Conservation (phyloP, 2,888 invertebrate genomes). For the Drosophila incognita region DNA sequence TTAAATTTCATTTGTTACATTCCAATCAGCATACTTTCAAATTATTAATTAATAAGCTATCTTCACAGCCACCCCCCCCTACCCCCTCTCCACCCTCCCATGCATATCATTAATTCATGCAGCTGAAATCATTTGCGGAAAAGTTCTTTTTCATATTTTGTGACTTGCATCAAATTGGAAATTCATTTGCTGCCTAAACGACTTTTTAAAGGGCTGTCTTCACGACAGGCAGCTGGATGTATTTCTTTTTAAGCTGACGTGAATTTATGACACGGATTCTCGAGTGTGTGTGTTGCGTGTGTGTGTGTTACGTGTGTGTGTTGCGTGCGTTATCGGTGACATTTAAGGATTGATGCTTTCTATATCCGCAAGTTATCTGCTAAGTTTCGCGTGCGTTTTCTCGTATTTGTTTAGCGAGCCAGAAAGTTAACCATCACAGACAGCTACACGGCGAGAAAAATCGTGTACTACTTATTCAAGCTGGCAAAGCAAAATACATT, state of each 20-base stretch:
- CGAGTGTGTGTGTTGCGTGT: not conserved
- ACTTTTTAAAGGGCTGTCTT: constrained; percentile 74
- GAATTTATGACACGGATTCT: constrained; percentile 67
- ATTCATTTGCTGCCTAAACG: constrained; percentile 61
- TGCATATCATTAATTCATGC: not conserved
- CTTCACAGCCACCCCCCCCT: no score
- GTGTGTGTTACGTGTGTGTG: constrained; percentile 11
- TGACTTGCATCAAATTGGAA: constrained; percentile 55
- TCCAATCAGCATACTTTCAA: not conserved
- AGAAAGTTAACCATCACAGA: constrained; percentile 6
- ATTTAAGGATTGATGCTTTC: constrained; percentile 78
- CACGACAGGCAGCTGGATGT: constrained; percentile 32
- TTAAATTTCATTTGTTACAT: not conserved
- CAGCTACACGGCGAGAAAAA: not conserved
- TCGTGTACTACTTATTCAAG: not conserved
- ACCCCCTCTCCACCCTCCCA: no score
- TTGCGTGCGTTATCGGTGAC: constrained; percentile 57
- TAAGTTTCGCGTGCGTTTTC: constrained; percentile 64
- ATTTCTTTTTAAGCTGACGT: constrained; percentile 67
- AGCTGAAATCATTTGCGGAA: not conserved
- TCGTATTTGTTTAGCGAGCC: constrained; percentile 48
- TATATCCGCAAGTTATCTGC: constrained; percentile 74
- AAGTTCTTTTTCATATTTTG: constrained; percentile 1
- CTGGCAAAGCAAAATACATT: no score
- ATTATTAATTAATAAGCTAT: constrained; percentile 1